Conservation (phyloP, 2,113 vertebrate species). For the Peromyscus californicus region DNA sequence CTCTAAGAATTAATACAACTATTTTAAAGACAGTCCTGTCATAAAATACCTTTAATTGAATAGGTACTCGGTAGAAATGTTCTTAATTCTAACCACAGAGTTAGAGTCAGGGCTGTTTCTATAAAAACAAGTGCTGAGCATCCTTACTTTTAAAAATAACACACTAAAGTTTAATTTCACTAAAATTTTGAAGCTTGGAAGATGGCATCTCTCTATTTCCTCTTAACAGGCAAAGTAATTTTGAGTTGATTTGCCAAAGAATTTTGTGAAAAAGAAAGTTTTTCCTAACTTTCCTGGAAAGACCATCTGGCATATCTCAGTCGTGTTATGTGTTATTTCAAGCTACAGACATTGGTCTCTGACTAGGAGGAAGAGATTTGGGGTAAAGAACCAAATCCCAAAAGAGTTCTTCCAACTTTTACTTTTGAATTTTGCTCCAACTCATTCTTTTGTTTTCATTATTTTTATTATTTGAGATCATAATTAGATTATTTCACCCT, state of each 20-base stretch:
- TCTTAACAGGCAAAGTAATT: slow-evolving; percentile 63
- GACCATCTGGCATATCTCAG: slow-evolving; percentile 69
- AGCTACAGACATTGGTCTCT: slow-evolving; percentile 40
- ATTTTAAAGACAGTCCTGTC: background rate
- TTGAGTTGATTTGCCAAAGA: slow-evolving; percentile 58
- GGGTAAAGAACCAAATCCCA: slow-evolving; percentile 17
- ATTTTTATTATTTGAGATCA: background rate
- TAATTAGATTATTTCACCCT: too few species aligned
- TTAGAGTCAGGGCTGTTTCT: background rate
- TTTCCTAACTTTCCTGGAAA: slow-evolving; percentile 67
- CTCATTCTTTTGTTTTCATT: background rate
- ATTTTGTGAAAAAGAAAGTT: slow-evolving; percentile 48
- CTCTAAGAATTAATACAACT: background rate
- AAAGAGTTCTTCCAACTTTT: slow-evolving; percentile 16
- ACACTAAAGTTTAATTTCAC: slow-evolving; percentile 37
- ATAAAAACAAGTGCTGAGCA: background rate
- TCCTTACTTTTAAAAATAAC: background rate
- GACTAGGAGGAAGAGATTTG: background rate
- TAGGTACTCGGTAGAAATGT: background rate
- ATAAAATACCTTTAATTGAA: background rate
- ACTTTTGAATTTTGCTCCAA: background rate
- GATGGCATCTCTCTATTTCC: slow-evolving; percentile 15
- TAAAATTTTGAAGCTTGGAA: background rate
- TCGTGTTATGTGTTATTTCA: slow-evolving; percentile 56
- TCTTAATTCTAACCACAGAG: background rate